These are phyloP conservation scores for Aldabrachelys gigantea DNA, from an alignment of 2,113 vertebrate species.

Conservation along the genomic window DNA sequence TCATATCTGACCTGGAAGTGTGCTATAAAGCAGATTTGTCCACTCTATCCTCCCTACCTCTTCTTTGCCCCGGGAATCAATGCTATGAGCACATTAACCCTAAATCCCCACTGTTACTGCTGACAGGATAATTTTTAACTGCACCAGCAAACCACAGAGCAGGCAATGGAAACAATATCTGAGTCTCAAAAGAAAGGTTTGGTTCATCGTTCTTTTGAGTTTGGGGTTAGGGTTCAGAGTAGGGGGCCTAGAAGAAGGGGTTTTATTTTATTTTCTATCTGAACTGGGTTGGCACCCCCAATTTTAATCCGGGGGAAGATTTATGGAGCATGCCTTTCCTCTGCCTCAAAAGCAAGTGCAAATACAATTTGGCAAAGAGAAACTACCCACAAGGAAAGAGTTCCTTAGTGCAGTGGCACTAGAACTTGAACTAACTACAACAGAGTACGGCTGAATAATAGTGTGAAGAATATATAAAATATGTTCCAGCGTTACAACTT, in stretches of 20 bases:
- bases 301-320: constrained; percentile 35
- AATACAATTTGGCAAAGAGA: constrained; percentile 51
- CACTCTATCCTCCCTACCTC: background rate
- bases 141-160: background rate
- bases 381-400: constrained; percentile 41
- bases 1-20: background rate
- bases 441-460: constrained; percentile 55
- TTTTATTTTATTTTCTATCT: background rate
- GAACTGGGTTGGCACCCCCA: background rate
- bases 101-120: background rate
- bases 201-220: background rate
- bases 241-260: background rate
- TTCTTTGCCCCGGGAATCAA: background rate
- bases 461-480: constrained; percentile 8
- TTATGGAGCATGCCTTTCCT: constrained; percentile 56
- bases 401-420: constrained; percentile 11
- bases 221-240: background rate
- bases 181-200: background rate
- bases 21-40: background rate
- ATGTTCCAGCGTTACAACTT: constrained; percentile 10
- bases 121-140: fast-evolving
- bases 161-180: background rate
- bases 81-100: background rate
- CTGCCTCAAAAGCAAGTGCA: constrained; percentile 58
- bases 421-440: constrained; percentile 57